Evolutionary conservation across 1,140 invertebrate genomes (phyloP), one percentile per base, ranked within the genome.

Genomic region (Pogonus chalceus): DNA sequence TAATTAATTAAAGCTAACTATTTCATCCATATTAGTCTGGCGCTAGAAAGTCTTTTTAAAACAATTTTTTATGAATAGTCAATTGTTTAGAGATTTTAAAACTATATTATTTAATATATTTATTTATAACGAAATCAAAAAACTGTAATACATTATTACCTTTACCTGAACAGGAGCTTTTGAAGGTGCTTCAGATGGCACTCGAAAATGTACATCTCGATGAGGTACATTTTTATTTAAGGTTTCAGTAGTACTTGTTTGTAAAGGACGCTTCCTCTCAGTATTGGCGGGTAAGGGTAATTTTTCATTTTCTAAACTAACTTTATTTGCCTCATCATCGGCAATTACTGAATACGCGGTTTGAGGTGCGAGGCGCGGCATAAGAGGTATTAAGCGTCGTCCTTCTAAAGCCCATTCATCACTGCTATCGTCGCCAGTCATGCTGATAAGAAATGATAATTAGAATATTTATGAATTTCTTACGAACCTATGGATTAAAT

Each of bases 341-440:
- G 90, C 90, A 60, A 92, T 79, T 20, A 82, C 82, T 59, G 87
- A 88, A 64, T 90, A 90, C 16, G 84, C 82, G 2, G 88, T 91
- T 62, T 90, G 86, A 23, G 89, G 84, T 53, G 86, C 81, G 18
- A 88, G 78, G 57, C 91, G 76, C 3, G 88, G 85, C 69, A 93
- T 76, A 26, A 93, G 70, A 10, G 90, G 90, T 57, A 92, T 81
- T 39, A 83, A 70, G 62, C 90, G 77, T 23, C 90, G 73, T 20
- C 90, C 91, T 74, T 94, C 91, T 56, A 87, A 80, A 53, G 85
- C 79, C 92, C 91, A 94, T 71, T 88, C 88, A 61, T 85, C 79
- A 48, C 79, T 79, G 56, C 83, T 87, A 66, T 88, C 57, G 18
- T 86, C 81, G 10, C 89, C 90, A 66, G 80, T 80, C 66, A 92